Evolutionary conservation across 2,888 invertebrate species (phyloP).

Genomic region (Brachyptera risi): DNA sequence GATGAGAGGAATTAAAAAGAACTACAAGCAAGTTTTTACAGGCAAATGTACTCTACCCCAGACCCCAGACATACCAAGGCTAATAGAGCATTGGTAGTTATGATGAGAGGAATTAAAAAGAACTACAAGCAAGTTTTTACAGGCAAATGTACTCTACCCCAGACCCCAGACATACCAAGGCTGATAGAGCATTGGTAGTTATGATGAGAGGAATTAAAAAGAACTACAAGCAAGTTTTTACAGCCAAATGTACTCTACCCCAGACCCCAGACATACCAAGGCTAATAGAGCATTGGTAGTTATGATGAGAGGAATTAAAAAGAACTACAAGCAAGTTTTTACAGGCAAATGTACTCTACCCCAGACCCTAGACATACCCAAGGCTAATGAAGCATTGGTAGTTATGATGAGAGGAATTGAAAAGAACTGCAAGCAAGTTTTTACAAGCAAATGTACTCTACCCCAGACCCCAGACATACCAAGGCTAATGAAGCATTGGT

Average conservation of each 20-base stretch:
- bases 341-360: too few species aligned
- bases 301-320: constrained; percentile 19
- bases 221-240: constrained; percentile 16
- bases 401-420: constrained; percentile 19
- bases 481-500: neutral
- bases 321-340: constrained; percentile 15
- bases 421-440: constrained; percentile 13
- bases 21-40: constrained; percentile 16
- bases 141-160: too few species aligned
- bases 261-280: too few species aligned
- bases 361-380: too few species aligned
- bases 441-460: too few species aligned
- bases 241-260: too few species aligned
- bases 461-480: too few species aligned
- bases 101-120: constrained; percentile 17
- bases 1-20: constrained; percentile 17
- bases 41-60: too few species aligned
- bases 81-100: neutral
- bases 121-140: constrained; percentile 17
- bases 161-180: too few species aligned
- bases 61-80: too few species aligned
- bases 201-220: constrained; percentile 19
- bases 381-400: neutral
- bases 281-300: neutral
- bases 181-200: neutral